These are phyloP conservation scores for Menidia menidia DNA, from an alignment of 2,797 vertebrate species.

Conservation along the genomic window DNA sequence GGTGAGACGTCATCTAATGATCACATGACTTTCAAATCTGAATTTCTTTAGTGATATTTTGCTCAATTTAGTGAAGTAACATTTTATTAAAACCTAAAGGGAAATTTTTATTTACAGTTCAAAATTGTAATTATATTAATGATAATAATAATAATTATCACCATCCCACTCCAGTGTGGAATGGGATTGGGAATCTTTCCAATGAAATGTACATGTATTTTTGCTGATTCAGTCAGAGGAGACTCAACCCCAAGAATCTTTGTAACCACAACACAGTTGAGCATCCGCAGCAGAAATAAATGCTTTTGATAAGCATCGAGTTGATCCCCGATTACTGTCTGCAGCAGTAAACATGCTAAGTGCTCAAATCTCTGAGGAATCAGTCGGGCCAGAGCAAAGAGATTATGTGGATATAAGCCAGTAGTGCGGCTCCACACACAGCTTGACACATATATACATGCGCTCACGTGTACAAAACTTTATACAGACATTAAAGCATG, in stretches of 20 bases:
- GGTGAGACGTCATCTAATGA: too few relatives aligned
- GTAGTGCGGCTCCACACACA: slow-evolving; percentile 9
- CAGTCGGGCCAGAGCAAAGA: slow-evolving; percentile 20
- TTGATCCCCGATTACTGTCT: slow-evolving; percentile 56
- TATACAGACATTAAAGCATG: slow-evolving; percentile 7
- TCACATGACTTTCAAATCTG: too few relatives aligned
- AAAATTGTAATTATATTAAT: too few relatives aligned
- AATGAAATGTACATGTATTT: too few relatives aligned
- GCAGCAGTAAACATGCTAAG: slow-evolving; percentile 42
- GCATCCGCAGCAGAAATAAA: slow-evolving; percentile 32
- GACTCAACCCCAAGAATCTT: slow-evolving; percentile 11
- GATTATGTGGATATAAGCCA: slow-evolving; percentile 57
- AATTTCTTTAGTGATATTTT: too few relatives aligned
- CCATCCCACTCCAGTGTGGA: too few relatives aligned
- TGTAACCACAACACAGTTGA: not conserved
- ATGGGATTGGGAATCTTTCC: too few relatives aligned
- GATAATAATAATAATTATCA: too few relatives aligned
- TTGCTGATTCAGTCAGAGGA: not conserved
- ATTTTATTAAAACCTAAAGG: too few relatives aligned
- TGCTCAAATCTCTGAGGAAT: slow-evolving; percentile 56
- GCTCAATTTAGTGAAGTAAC: too few relatives aligned
- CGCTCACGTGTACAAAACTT: slow-evolving; percentile 20
- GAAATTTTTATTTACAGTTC: too few relatives aligned
- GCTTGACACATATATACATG: slow-evolving; percentile 16
- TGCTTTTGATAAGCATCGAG: slow-evolving; percentile 37